Percentiles rank a stretch among this genome's conserved stretches.
Conservation (phyloP, 2,888 invertebrate species). For the Phengaris alcon region DNA sequence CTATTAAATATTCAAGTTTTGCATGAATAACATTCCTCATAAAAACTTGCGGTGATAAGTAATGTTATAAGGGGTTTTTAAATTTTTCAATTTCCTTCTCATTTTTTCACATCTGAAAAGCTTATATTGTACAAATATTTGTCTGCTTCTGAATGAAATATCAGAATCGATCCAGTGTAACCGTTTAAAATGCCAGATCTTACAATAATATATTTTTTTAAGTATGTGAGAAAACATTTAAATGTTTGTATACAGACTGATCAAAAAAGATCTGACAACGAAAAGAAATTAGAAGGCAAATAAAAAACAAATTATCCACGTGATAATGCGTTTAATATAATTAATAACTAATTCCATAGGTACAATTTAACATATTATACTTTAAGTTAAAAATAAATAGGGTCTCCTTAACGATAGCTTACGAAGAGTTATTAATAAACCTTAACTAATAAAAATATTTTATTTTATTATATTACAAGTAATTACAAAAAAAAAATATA, state of each 20-base stretch:
- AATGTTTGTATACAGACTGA: neutral
- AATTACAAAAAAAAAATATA: neutral
- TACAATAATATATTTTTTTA: no score
- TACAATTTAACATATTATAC: constrained; percentile 26
- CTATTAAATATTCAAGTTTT: no score
- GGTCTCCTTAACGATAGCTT: constrained; percentile 24
- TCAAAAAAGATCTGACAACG: neutral
- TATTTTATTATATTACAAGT: constrained; percentile 26
- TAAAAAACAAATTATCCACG: constrained; percentile 27
- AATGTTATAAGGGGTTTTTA: no score
- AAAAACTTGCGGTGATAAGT: no score
- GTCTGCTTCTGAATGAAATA: no score
- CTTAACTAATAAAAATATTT: constrained; percentile 6
- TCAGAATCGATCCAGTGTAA: no score
- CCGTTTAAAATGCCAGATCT: no score
- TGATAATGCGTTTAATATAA: constrained; percentile 24
- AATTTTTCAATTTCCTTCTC: no score
- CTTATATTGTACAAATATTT: no score
- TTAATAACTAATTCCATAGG: constrained; percentile 22
- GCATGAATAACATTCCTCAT: no score
- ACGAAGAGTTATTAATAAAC: neutral
- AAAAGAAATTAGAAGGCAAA: constrained; percentile 27
- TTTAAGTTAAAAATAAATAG: constrained; percentile 24
- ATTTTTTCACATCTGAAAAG: no score
- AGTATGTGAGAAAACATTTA: no score